phyloP scores from a whole-genome alignment of 23 tunicate genomes.

The Aplidium turbinatum region DNA sequence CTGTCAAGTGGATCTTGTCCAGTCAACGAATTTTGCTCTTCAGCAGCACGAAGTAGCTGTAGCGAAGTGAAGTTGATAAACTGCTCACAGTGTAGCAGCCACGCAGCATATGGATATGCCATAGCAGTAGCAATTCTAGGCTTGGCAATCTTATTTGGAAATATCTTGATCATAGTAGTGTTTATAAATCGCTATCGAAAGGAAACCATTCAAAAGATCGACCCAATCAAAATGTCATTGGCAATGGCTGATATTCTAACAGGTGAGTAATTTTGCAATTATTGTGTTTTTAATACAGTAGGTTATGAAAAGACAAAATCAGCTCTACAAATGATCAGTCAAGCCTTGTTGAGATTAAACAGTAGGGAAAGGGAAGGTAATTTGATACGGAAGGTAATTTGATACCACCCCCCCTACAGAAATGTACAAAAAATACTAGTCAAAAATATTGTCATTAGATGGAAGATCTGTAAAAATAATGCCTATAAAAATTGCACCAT shows the following conservation, averaged over 20 bases:
- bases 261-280: slow-evolving; percentile 12
- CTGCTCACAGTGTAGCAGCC: background rate
- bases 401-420: too few species aligned
- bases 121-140: background rate
- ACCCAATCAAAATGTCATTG: slow-evolving; percentile 2
- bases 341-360: too few species aligned
- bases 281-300: too few species aligned
- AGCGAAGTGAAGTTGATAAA: background rate
- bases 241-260: slow-evolving; percentile 16
- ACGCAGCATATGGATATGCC: background rate
- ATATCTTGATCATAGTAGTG: slow-evolving; percentile 6
- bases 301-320: too few species aligned
- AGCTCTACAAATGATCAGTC: too few species aligned
- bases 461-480: too few species aligned
- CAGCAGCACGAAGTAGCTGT: background rate
- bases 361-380: too few species aligned
- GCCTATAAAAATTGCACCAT: too few species aligned
- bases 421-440: too few species aligned
- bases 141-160: slow-evolving; percentile 19
- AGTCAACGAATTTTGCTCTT: slow-evolving; percentile 14
- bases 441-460: too few species aligned
- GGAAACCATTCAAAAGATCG: background rate
- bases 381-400: too few species aligned
- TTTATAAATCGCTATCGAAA: background rate
- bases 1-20: too few species aligned